Evolutionary conservation across 2,797 vertebrate genomes (phyloP), one percentile per base, ranked within the genome.

Genomic region (Trachops cirrhosus): DNA sequence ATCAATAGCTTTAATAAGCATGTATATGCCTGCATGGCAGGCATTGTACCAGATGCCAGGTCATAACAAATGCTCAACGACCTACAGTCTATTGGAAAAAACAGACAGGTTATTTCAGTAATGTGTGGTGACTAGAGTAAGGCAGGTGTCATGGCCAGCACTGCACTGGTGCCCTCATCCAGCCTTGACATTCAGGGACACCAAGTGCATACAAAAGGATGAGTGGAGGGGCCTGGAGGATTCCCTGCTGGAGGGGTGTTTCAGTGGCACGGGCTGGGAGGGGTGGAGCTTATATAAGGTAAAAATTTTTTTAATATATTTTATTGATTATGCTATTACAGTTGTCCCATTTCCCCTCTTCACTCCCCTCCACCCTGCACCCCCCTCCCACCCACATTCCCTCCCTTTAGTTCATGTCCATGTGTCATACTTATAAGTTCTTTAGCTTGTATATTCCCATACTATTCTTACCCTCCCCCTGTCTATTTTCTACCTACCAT

Each of bases 21-120:
- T 48, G 70, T 34, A 48, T 29, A 32, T n/a, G 22, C 39, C 41
- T 37, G 22, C 44, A 37, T 74, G 39, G 18, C 86, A 48, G n/a
- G 44, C 78, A 15, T 39, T 34, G 57, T 19, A 67, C 50, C 71
- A 82, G 57, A 48, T 77, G 48, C 71, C 54, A 75, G 84, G 44
- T 67, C 78, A 18, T 9, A 78, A 64, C 73, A 70, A 12, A 79
- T 67, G 70, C 88, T 82, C 37, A 50, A 48, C 18, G 74, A 41
- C 22, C n/a, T 83, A 86, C n/a, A 32, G 5, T 67, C 57, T 46
- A 34, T 24, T 67, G 70, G 57, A 84, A 96, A 75, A 89, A 86
- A 39, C 44, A 32, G 39, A 86, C 50, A 29, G 75, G 41, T 46
- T 70, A 37, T 78, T 83, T 68, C 39, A 46, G 39, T 75, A 48